Conservation (phyloP, 2,113 vertebrate species). For the Dolichallabes microphthalmus region DNA sequence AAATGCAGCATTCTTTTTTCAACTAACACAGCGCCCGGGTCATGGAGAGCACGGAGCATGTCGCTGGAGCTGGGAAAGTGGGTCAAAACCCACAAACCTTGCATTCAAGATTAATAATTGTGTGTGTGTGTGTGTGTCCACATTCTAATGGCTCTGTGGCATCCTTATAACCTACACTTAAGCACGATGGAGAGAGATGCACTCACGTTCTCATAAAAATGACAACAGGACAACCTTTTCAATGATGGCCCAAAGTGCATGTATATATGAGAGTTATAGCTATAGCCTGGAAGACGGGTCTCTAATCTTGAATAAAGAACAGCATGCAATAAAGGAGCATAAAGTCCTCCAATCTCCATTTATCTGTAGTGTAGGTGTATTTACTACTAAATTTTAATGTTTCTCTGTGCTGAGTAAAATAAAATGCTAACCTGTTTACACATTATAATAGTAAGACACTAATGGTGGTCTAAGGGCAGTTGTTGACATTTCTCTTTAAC, state of each 20-base stretch:
- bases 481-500: not conserved
- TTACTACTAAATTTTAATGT: not conserved
- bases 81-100: not conserved
- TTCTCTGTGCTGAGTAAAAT: not conserved
- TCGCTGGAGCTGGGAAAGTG: slow-evolving; percentile 27
- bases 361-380: not conserved
- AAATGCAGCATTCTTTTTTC: slow-evolving; percentile 86
- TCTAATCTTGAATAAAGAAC: slow-evolving; percentile 52
- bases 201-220: slow-evolving; percentile 39
- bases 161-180: slow-evolving; percentile 34
- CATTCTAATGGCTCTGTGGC: slow-evolving; percentile 22
- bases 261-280: not conserved
- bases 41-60: slow-evolving; percentile 41
- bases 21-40: slow-evolving; percentile 70
- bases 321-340: slow-evolving; percentile 2
- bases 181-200: slow-evolving; percentile 36
- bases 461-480: not conserved
- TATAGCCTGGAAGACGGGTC: slow-evolving; percentile 26
- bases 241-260: slow-evolving; percentile 5
- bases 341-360: not conserved
- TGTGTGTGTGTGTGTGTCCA: not conserved
- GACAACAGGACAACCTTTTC: slow-evolving; percentile 12
- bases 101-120: not conserved
- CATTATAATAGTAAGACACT: not conserved
- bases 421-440: not conserved